Base-by-base conservation (phyloP, 1,140 invertebrate species). In the Pinna nobilis region DNA sequence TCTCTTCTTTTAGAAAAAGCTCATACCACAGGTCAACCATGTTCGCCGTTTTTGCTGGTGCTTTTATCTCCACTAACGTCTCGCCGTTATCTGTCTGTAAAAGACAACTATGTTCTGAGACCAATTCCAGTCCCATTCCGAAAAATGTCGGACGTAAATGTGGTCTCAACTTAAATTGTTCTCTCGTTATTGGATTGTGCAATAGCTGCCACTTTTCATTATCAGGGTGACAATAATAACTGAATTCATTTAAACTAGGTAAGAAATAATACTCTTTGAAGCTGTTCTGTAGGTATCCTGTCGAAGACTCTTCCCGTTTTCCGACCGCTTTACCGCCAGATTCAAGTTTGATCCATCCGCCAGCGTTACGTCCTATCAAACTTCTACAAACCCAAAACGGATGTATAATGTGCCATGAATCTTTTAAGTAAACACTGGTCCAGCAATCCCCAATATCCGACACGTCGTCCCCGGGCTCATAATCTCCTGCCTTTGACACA, bases 181-280 rank as follows among this genome's bases (percentile, higher is more conserved):
- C 57, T 64, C 15, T 53, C 25, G 50, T 63, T 15, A 65, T 51
- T 7, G 49, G 41, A 13, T 44, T 28, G 3, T 61, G 7, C 9
- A 74, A n/a, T 15, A 80, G 50, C 30, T 80, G 78, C 78, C 78
- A 80, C 60, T 57, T 53, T 30, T 33, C 30, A 20, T 77, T 65
- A 25, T 47, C 49, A 11, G 74, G 74, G 33, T 63, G 66, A 41
- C 78, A 80, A 33, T 65, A 23, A 30, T 80, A 74, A 18, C 74
- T 67, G 35, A 74, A 80, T 60, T 80, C 65, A 0, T 47, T 41
- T 4, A 74, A 74, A 49, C 77, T 65, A 0, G 78, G 71, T 63
- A 80, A 74, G n/a, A 80, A 74, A 57, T 74, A 80, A 4, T 73
- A 68, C 32, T 80, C 74, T 51, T 71, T 55, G 33, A 80, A 80